phyloP scores from a whole-genome alignment of 53 echinoderm and acorn worm species.

The Echinarachnius parma region DNA sequence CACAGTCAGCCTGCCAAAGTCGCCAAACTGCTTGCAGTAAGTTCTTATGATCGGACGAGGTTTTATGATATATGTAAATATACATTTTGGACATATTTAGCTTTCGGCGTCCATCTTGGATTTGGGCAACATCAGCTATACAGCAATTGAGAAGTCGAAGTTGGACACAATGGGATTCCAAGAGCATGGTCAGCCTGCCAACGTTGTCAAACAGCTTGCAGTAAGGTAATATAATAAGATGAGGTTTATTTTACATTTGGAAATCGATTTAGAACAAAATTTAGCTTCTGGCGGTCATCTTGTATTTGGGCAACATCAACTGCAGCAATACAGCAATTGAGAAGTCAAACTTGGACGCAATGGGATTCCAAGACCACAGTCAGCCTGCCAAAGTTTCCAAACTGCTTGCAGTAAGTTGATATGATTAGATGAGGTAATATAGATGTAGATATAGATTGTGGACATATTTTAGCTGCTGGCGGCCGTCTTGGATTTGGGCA shows the following conservation, averaged over 20 bases:
- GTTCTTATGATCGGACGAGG: background rate
- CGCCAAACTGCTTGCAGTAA: constrained; percentile 75
- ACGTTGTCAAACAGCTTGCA: constrained; percentile 73
- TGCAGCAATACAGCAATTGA: too few relatives aligned
- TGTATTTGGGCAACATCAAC: too few relatives aligned
- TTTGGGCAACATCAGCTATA: constrained; percentile 83
- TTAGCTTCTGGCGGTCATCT: too few relatives aligned
- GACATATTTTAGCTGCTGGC: too few relatives aligned
- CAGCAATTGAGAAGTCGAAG: constrained; percentile 71
- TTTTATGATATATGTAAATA: background rate
- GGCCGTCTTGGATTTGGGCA: too few relatives aligned
- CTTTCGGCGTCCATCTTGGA: constrained; percentile 85
- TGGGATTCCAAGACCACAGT: constrained; percentile 55
- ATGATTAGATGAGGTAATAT: background rate
- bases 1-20: constrained; percentile 63
- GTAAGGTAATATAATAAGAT: constrained; percentile 51
- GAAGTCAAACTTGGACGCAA: too few relatives aligned
- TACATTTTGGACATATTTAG: constrained; percentile 90
- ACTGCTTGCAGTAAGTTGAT: constrained; percentile 51
- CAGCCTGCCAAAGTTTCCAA: constrained; percentile 55
- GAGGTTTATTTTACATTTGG: too few relatives aligned
- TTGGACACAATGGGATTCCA: constrained; percentile 79
- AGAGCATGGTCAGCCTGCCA: constrained; percentile 54
- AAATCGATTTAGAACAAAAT: too few relatives aligned
- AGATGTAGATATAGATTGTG: background rate